Evolutionary conservation across 2,113 vertebrate species (phyloP), one percentile per base, ranked within the genome.

Genomic region (Gnathonemus longibarbis): DNA sequence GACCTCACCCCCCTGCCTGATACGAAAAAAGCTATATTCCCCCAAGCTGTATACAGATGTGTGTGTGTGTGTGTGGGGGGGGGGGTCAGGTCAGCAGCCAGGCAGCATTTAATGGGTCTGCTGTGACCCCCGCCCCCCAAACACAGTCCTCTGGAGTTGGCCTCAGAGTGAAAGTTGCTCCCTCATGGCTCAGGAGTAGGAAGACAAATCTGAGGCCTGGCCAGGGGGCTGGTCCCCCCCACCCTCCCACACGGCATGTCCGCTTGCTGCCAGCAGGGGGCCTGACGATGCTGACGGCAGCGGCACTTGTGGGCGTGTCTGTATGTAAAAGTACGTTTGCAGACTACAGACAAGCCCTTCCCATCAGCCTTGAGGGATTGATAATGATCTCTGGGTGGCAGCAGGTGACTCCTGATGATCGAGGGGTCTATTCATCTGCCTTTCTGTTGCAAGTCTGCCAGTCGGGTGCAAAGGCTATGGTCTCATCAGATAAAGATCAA

Each of bases 81-180:
- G 56, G 7, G 2, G 31, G 66, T 1, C 17, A 10, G 31, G 53
- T 56, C 19, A 56, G 19, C 19, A 56, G 19, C 5, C 52, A 21
- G 52, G 77, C 35, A 17, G 31, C 77, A 83, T 35, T 45, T 42
- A 45, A 45, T 45, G 19, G 19, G 42, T 42, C 80, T 84, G 8
- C 42, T 48, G 80, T 42, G 35, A 21, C 80, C 39, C 77, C 17
- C 8, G 5, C 5, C 80, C 5, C 46, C 24, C n/a, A 7, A 9
- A 93, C 94, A 94, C 94, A 93, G 94, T 17, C 46, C 48, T 13
- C 10, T n/a, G 94, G 94, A 94, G 94, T 93, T 94, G 93, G 93
- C 94, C 93, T 93, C 93, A 94, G 94, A 95, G 94, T 96, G 95
- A 52, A 96, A 95, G 91, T 91, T 91, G 94, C 94, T 94, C 95